Conservation (phyloP, 2,888 invertebrate genomes). For the Hybos culiciformis region DNA sequence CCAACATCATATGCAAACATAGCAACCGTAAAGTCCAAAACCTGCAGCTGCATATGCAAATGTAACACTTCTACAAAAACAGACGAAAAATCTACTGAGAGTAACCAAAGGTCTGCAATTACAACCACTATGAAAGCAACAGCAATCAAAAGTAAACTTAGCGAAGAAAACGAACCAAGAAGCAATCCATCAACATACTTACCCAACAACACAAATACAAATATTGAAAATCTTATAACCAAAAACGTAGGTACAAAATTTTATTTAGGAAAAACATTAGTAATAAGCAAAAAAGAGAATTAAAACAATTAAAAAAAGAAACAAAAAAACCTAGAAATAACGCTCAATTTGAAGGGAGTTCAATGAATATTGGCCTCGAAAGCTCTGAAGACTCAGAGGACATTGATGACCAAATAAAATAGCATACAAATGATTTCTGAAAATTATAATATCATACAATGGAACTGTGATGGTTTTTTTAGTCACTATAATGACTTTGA, state of each 20-base stretch:
- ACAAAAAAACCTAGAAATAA: background rate
- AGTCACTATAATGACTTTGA: constrained; percentile 8
- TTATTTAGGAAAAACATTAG: background rate
- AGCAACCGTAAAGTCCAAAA: background rate
- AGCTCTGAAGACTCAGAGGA: background rate
- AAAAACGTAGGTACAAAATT: background rate
- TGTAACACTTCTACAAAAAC: background rate
- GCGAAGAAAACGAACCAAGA: too few species aligned
- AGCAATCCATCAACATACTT: background rate
- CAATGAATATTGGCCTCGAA: background rate
- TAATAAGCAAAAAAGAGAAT: background rate
- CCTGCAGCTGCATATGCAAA: background rate
- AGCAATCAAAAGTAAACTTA: background rate
- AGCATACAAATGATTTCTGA: background rate
- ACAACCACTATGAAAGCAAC: background rate
- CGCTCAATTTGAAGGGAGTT: background rate
- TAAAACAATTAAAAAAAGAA: background rate
- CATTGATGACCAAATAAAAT: background rate
- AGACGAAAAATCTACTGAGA: background rate
- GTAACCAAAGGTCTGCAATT: background rate
- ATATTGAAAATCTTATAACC: background rate
- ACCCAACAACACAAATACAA: background rate
- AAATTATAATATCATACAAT: constrained; percentile 8
- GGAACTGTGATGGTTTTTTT: constrained; percentile 11
- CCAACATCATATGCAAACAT: background rate